These are phyloP conservation scores for Drosophila pectinifera DNA, from an alignment of 1,140 invertebrate genomes.

Conservation along the genomic window DNA sequence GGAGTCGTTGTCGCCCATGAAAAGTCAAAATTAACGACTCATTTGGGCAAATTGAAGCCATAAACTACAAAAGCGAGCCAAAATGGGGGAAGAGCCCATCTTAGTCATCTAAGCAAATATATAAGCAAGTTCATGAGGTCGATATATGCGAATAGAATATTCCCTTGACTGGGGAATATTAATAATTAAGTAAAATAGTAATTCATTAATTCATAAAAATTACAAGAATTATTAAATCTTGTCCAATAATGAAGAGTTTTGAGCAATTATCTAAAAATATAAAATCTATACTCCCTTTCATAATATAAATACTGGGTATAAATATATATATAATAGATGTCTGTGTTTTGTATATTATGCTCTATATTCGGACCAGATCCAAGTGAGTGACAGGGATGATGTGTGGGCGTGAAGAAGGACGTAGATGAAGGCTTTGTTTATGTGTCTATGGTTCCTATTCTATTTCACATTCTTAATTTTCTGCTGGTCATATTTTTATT, in stretches of 20 bases:
- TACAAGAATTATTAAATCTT: neutral
- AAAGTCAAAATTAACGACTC: conserved; percentile 84
- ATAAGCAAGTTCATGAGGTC: neutral
- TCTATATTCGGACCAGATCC: conserved; percentile 7
- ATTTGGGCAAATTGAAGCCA: conserved; percentile 82
- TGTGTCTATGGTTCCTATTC: neutral
- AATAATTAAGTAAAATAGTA: neutral
- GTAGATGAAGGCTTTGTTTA: conserved; percentile 8
- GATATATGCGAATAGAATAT: neutral
- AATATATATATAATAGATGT: conserved; percentile 4
- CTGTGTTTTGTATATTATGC: neutral
- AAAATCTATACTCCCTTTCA: neutral
- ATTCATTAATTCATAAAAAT: neutral
- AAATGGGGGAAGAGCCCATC: conserved; percentile 12
- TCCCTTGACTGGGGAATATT: neutral
- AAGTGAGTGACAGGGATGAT: conserved; percentile 45
- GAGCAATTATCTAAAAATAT: too few relatives aligned
- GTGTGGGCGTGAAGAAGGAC: conserved; percentile 3
- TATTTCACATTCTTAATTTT: conserved; percentile 37
- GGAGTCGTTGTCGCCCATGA: conserved; percentile 48
- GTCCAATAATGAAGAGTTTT: too few relatives aligned
- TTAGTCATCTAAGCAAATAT: neutral
- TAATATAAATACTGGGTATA: neutral
- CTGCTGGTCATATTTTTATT: conserved; percentile 44
- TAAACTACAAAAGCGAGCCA: conserved; percentile 59